Evolutionary conservation across 1,140 invertebrate genomes (phyloP).

Genomic region (Galleria mellonella): DNA sequence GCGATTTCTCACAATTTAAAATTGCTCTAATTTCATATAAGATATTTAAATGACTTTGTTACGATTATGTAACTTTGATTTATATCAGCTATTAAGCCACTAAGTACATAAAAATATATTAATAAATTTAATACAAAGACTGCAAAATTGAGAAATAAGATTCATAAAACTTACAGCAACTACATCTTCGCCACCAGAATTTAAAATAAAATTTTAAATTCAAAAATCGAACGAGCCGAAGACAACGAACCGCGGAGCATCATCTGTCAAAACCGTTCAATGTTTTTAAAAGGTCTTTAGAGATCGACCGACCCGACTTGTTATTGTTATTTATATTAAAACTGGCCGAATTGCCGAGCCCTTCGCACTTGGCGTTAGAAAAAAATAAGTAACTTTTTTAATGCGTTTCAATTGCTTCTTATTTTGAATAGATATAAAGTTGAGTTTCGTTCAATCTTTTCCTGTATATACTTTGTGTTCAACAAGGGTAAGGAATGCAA

Average conservation of each 20-base stretch:
- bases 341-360: slow-evolving; percentile 57
- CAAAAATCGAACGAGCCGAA: slow-evolving; percentile 23
- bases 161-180: no score
- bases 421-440: slow-evolving; percentile 25
- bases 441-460: slow-evolving; percentile 25
- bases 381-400: slow-evolving; percentile 36
- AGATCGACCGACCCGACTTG: slow-evolving; percentile 47
- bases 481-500: slow-evolving; percentile 54
- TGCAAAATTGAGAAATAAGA: no score
- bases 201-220: slow-evolving; percentile 17
- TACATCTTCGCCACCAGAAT: no score
- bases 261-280: slow-evolving; percentile 63
- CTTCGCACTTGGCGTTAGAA: slow-evolving; percentile 57
- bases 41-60: no score
- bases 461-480: slow-evolving; percentile 23
- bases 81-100: no score
- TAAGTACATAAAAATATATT: no score
- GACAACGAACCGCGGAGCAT: slow-evolving; percentile 41
- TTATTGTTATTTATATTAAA: slow-evolving; percentile 71
- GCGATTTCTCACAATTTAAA: no score
- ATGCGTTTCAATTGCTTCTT: slow-evolving; percentile 23
- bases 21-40: no score
- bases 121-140: no score
- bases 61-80: no score
- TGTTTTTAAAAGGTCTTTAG: slow-evolving; percentile 59